Percentiles rank a stretch among this genome's conserved stretches.
Conservation (phyloP, 2,888 invertebrate species). For the Dioctria rufipes region DNA sequence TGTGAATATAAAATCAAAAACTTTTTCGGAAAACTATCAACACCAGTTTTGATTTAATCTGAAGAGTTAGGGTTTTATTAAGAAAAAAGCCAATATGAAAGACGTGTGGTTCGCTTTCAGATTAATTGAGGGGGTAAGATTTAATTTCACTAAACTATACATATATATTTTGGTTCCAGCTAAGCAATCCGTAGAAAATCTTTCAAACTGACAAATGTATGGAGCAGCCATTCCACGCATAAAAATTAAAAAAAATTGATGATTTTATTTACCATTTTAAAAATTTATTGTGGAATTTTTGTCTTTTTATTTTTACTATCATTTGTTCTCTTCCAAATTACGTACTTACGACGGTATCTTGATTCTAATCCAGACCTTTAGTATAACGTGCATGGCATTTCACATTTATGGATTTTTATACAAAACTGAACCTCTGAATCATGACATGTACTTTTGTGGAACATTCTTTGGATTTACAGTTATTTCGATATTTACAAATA, state of each 20-base stretch:
- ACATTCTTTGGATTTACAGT: conserved; percentile 63
- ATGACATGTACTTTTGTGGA: conserved; percentile 64
- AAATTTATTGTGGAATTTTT: conserved; percentile 52
- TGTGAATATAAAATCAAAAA: too few relatives aligned
- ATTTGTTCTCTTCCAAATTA: conserved; percentile 35
- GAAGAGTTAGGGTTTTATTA: too few relatives aligned
- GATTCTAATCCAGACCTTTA: conserved; percentile 61
- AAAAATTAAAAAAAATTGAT: conserved; percentile 9
- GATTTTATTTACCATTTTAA: conserved; percentile 24
- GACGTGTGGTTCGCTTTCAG: conserved; percentile 64
- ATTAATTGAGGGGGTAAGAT: conserved; percentile 39
- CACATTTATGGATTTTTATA: conserved; percentile 63
- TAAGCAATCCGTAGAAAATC: not conserved
- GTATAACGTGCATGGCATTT: conserved; percentile 62
- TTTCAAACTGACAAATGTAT: not conserved
- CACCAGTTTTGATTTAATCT: not conserved
- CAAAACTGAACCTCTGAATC: conserved; percentile 61
- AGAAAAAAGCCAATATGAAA: conserved; percentile 60
- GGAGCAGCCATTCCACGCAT: not conserved
- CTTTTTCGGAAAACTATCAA: too few relatives aligned
- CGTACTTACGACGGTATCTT: not conserved
- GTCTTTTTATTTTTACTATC: conserved; percentile 40
- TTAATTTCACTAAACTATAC: not conserved
- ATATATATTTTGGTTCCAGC: not conserved
- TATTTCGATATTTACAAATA: conserved; percentile 62